These are phyloP conservation scores for Amblyopsis hoosieri DNA, from an alignment of 2,797 vertebrate genomes.

Conservation along the genomic window DNA sequence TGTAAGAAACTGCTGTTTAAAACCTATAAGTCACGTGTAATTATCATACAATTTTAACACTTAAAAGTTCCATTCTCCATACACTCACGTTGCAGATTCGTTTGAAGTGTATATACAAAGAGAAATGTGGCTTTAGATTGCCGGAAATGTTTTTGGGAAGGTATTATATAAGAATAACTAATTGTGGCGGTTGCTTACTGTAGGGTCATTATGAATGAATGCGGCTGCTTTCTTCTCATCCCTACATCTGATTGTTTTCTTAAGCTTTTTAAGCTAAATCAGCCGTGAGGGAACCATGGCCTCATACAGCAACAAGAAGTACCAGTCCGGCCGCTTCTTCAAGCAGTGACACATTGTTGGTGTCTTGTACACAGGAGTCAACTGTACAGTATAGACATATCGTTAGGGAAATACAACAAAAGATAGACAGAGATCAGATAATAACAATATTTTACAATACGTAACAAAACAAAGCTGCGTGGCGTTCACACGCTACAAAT, in stretches of 20 bases:
- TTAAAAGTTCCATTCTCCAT: constrained; percentile 20
- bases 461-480: constrained; percentile 6
- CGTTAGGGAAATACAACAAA: background rate
- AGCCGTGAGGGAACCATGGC: background rate
- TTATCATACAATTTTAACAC: constrained; percentile 42
- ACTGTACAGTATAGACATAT: too few relatives aligned
- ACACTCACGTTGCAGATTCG: constrained; percentile 5
- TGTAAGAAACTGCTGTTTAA: too few relatives aligned
- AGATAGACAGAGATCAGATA: constrained; percentile 4
- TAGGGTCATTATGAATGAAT: constrained; percentile 2
- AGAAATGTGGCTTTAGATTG: background rate
- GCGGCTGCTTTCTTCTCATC: background rate
- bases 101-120: background rate
- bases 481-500: constrained; percentile 1
- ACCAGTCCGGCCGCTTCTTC: constrained; percentile 8
- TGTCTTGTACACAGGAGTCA: too few relatives aligned
- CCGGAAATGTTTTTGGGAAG: background rate
- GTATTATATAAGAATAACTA: background rate
- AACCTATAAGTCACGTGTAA: constrained; percentile 24
- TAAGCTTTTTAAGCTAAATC: background rate
- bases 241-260: constrained; percentile 3
- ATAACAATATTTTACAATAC: constrained; percentile 19
- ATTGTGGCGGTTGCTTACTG: background rate
- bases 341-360: too few relatives aligned
- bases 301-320: constrained; percentile 17